Base-by-base conservation (phyloP, 2,888 invertebrate species). In the Liposcelis brunnea region DNA sequence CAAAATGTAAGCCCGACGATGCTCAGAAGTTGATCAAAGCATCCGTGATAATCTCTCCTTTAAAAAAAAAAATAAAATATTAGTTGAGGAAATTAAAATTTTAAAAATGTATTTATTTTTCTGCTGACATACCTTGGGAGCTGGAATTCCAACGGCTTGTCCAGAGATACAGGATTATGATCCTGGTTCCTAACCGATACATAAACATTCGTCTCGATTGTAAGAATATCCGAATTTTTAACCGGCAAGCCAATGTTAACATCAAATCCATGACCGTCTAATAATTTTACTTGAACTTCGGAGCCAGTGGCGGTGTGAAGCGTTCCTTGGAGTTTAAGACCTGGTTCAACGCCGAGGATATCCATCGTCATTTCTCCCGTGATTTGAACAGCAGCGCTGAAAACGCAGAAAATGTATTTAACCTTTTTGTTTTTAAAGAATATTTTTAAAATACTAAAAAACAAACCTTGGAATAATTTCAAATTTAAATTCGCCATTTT, bases 231-330 rank as follows among this genome's bases (percentile, higher is more conserved):
- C 54, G 89, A 80, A 53, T 83, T 82, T 46, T 81, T 75, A 38
- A 84, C 69, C 0, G 91, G 91, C 2, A 87, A 61, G 5, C 78
- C 78, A 32, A 87, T 60, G 55, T 81, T 78, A 0, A 90, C 59
- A 55, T 86, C 84, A 40, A 90, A 66, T 1, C 80, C 77, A 47
- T 70, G 68, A 2, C 80, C 79, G 33, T 76, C 71, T 42, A 70
- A 60, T 11, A 74, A 56, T 46, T 75, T 71, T 2, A 81, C 66
- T 18, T 71, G 69, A 0, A 85, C 56, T 49, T 84, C 80, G 5
- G 75, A 70, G 16, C 85, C 85, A 35, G 84, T 81, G 0, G 89
- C 77, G 0, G 87, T 77, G 59, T 90, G 81, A 5, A 89, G 60
- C 46, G 75, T 80, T 2, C 77, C 74, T 8, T 75, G 66, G 4